Percentiles rank a stretch among this genome's conserved stretches.
Evolutionary conservation across 2,797 vertebrate species (phyloP).

Genomic region (Hozukius guyotensis): DNA sequence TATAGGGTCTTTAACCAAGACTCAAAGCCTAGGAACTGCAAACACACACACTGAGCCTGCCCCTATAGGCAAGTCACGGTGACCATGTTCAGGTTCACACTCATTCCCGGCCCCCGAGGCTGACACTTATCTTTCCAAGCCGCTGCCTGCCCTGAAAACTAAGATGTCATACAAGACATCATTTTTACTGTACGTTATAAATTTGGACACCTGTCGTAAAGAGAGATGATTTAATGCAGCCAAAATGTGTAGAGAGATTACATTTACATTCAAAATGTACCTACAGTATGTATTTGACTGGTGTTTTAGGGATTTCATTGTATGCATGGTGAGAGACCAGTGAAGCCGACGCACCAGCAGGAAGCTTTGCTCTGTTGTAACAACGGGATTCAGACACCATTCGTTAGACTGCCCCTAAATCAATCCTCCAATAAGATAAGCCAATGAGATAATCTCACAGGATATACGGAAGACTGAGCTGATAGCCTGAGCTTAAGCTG

Average conservation of each 20-base stretch:
- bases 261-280: slow-evolving; percentile 9
- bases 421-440: not conserved
- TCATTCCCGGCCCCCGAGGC: slow-evolving; percentile 28
- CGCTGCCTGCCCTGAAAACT: slow-evolving; percentile 34
- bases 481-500: slow-evolving; percentile 5
- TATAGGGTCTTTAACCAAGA: slow-evolving; percentile 18
- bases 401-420: not conserved
- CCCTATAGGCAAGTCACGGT: slow-evolving; percentile 9
- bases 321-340: not conserved
- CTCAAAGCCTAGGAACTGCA: not conserved
- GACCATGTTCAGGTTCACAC: slow-evolving; percentile 61
- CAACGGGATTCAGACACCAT: slow-evolving; percentile 1
- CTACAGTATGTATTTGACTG: not conserved
- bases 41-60: not conserved
- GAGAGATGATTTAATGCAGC: slow-evolving; percentile 10
- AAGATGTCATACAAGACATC: slow-evolving; percentile 22
- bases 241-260: not conserved
- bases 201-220: slow-evolving; percentile 26
- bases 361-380: not conserved
- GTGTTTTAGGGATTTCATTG: not conserved
- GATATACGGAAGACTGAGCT: slow-evolving; percentile 6
- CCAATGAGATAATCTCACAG: slow-evolving; percentile 12
- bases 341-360: not conserved
- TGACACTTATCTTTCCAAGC: slow-evolving; percentile 51
- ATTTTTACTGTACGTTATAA: slow-evolving; percentile 21